Percentiles rank a stretch among this genome's conserved stretches.
These are phyloP conservation scores for Falcunculus frontatus DNA, from an alignment of 2,113 vertebrate species.

Conservation along the genomic window DNA sequence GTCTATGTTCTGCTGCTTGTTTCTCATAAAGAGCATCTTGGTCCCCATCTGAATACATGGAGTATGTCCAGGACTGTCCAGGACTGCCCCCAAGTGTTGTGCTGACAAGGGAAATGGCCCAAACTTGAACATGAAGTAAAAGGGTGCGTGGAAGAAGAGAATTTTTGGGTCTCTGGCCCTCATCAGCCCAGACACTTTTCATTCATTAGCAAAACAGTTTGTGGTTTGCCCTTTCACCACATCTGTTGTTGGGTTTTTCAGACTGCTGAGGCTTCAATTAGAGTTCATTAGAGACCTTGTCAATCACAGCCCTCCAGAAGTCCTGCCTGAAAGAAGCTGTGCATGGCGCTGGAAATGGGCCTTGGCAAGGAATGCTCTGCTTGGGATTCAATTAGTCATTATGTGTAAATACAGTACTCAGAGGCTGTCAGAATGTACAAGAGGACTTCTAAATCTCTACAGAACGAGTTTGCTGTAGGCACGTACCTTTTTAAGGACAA, in stretches of 20 bases:
- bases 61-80: background rate
- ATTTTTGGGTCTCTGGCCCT: conserved; percentile 54
- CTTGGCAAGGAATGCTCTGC: background rate
- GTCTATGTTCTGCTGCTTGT: background rate
- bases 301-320: conserved; percentile 49
- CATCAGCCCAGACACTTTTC: conserved; percentile 17
- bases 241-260: conserved; percentile 42
- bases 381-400: background rate
- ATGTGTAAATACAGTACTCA: background rate
- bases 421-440: background rate
- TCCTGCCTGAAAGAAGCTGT: background rate
- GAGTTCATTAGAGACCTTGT: conserved; percentile 69
- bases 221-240: conserved; percentile 46
- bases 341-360: background rate
- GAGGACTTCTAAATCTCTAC: background rate
- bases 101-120: background rate
- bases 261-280: conserved; percentile 62
- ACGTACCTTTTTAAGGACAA: background rate
- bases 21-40: background rate
- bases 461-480: background rate
- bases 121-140: background rate
- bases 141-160: background rate
- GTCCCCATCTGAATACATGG: rapidly evolving
- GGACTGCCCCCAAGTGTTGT: conserved; percentile 19
- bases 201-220: conserved; percentile 53